Evolutionary conservation across 1,140 invertebrate species (phyloP), one percentile per base, ranked within the genome.

Genomic region (Drosophila takahashii): DNA sequence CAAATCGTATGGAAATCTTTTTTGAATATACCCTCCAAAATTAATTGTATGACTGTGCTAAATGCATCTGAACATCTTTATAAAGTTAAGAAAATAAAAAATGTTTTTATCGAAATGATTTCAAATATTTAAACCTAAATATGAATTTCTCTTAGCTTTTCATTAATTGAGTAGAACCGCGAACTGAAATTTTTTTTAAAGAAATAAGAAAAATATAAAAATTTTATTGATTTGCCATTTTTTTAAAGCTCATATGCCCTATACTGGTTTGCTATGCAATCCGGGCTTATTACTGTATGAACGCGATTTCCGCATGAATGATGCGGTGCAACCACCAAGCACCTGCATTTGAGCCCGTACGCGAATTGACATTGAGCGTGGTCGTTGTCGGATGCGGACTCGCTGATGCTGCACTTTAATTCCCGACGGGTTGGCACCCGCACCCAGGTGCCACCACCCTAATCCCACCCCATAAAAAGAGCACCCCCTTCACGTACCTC

Each of bases 281-380:
- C 65, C 18, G 62, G 77, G 81, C 81, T 89, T 89, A 89, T 83
- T 89, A 89, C 77, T 75, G 65, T 65, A 74, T 77, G 67, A 52
- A 69, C 64, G 73, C 57, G 80, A 84, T 75, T 89, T 81, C 61
- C 65, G 66, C 62, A 69, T 85, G 85, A 78, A 78, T 89, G 74
- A 75, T 89, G 74, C 61, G 57, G 34, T 72, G 73, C 65, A 61
- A 44, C 44, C 41, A 56, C 42, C 57, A 34, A 54, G 59, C 42
- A 70, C 29, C 41, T 47, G 42, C 59, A 69, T 59, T 69, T 51
- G 69, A 39, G 50, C 26, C 59, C n/a, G 27, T 50, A 42, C 61
- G 44, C 59, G 52, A 73, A 50, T 42, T 62, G 60, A 75, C 74
- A 69, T 51, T 41, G 62, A 66, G 44, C 47, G 37, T 11, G 53